Base-by-base conservation (phyloP, 1,140 invertebrate species). In the Sitodiplosis mosellana region DNA sequence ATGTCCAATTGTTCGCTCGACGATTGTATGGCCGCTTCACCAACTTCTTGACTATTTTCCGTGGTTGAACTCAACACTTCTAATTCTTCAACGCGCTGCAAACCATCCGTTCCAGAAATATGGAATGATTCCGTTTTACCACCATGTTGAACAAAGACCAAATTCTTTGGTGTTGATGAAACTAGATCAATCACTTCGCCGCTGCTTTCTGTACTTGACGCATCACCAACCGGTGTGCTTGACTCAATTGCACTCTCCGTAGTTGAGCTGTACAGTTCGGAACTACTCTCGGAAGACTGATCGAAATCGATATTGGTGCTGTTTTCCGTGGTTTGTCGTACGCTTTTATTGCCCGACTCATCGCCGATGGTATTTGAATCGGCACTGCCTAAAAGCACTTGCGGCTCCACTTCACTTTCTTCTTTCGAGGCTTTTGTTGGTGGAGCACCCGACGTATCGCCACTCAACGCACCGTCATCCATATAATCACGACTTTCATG, bases 21-120 rank as follows among this genome's bases (percentile, higher is more conserved):
- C 27, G 10, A 10, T 27, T 27, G 3, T 5, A 27, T 27, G 27
- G 27, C 27, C 10, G 27, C 3, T 5, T 27, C 27, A 5, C 27
- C 27, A 17, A 44, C 15, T 4, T 44, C 42, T 44, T 14, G 21
- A 34, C 22, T 27, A n/a, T 18, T 33, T 17, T 12, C n/a, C 33
- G 44, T 20, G 6, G 44, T 27, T 18, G 19, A 42, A 42, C 41
- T 42, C 5, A 18, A 2, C 5, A 22, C 44, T 6, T 45, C 44
- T n/a, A 45, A 38, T 18, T 47, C 48, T 27, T 48, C 48, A 21
- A 19, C 48, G 7, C 41, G 21, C 20, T 48, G 48, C 19, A 48
- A 19, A 4, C 40, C 48, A 36, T 41, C 37, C 5, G 19, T 19
- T 34, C 40, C 48, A 36, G 17, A 17, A 2, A 48, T 14, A 3